Conservation (phyloP, 2,113 vertebrate genomes). For the Ophthalmolycus amberensis region DNA sequence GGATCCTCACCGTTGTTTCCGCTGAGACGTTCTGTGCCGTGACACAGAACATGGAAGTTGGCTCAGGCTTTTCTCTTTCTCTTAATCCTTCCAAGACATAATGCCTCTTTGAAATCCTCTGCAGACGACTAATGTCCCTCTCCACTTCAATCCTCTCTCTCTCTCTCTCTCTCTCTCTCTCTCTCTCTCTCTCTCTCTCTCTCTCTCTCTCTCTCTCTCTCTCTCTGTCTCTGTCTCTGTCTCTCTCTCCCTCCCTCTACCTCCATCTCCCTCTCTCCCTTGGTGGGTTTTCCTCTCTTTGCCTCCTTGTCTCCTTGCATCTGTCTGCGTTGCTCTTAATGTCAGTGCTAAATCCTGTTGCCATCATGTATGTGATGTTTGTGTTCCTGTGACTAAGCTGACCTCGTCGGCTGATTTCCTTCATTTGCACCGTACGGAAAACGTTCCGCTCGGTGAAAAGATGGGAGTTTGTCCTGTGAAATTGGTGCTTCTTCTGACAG, state of each 20-base stretch:
- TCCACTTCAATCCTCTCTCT: neutral
- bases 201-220: neutral
- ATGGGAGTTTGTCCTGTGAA: neutral
- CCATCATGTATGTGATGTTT: conserved; percentile 41
- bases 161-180: neutral
- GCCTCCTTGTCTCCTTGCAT: conserved; percentile 3
- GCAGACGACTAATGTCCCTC: conserved; percentile 42
- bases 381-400: conserved; percentile 51
- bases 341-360: conserved; percentile 38
- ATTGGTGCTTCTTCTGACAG: neutral
- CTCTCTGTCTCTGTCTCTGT: too few species aligned
- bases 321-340: conserved; percentile 16
- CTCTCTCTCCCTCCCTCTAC: too few species aligned
- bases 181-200: neutral
- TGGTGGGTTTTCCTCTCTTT: neutral
- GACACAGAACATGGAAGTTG: conserved; percentile 38
- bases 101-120: conserved; percentile 61
- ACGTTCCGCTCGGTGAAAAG: neutral
- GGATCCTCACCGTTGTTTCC: conserved; percentile 30
- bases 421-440: neutral
- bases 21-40: conserved; percentile 32
- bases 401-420: conserved; percentile 28
- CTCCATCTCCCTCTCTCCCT: too few species aligned
- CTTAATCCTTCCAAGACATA: conserved; percentile 35
- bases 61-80: too few species aligned